Conservation (phyloP, 2,797 vertebrate species). For the Tragopan temminckii region DNA sequence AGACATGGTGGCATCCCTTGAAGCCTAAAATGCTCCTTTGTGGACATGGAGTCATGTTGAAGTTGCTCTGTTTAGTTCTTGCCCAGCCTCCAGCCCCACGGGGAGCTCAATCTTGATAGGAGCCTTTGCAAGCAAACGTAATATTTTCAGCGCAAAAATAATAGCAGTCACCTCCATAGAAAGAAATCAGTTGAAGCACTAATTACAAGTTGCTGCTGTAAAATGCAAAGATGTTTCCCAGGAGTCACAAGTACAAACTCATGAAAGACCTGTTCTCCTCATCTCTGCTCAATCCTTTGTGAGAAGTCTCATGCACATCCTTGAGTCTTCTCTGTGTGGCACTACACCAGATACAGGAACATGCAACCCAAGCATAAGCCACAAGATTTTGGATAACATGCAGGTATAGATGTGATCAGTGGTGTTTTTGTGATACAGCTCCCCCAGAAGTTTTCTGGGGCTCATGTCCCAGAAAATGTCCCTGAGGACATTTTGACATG, state of each 20-base stretch:
- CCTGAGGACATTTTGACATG: fast-evolving
- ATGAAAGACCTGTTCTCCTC: neutral
- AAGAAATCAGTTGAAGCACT: fast-evolving
- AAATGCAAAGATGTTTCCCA: neutral
- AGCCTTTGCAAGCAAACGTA: neutral
- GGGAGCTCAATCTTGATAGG: neutral
- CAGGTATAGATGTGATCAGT: neutral
- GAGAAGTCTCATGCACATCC: fast-evolving
- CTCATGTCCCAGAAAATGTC: fast-evolving
- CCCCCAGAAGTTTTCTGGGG: neutral
- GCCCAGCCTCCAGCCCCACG: neutral
- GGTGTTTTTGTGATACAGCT: neutral
- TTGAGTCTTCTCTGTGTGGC: neutral
- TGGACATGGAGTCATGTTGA: neutral
- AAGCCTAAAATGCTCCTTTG: neutral
- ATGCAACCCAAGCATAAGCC: neutral
- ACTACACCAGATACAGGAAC: neutral
- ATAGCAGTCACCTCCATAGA: neutral
- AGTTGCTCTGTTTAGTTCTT: neutral
- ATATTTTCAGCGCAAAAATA: neutral
- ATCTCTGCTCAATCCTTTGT: neutral
- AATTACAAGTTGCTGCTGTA: neutral
- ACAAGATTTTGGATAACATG: neutral
- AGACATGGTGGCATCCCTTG: neutral
- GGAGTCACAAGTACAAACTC: neutral